Percentiles rank a stretch among this genome's conserved stretches.
Conservation (phyloP, 2,888 invertebrate species). For the Calameuta filiformis region DNA sequence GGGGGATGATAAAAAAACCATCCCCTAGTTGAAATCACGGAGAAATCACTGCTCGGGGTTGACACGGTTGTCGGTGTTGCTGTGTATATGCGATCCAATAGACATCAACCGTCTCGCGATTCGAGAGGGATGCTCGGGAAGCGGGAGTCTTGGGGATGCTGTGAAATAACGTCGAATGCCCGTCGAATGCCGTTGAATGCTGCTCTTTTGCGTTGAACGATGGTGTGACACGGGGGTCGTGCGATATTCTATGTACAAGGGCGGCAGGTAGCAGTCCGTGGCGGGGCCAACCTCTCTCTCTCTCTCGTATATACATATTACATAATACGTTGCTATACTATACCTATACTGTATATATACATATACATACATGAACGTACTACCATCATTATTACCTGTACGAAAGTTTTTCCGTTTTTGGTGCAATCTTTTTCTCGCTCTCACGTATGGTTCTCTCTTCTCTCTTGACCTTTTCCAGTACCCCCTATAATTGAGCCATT, state of each 20-base stretch:
- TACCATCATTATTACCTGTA: constrained; percentile 44
- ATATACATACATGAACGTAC: constrained; percentile 33
- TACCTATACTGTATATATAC: constrained; percentile 44
- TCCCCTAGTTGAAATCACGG: not conserved
- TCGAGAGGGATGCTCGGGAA: not conserved
- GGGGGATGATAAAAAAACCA: not conserved
- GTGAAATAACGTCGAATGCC: not conserved
- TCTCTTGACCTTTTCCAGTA: constrained; percentile 74
- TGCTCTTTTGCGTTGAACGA: not conserved
- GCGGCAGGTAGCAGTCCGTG: constrained; percentile 59
- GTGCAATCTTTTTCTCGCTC: constrained; percentile 70
- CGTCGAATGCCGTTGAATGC: constrained; percentile 3
- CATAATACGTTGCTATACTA: constrained; percentile 59
- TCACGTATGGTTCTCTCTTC: constrained; percentile 71
- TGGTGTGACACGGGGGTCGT: not conserved
- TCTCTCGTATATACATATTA: constrained; percentile 41
- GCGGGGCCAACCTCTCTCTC: constrained; percentile 60
- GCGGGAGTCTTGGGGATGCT: not conserved
- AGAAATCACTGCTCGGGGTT: not conserved
- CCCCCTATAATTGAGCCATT: constrained; percentile 88
- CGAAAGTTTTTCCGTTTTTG: constrained; percentile 61
- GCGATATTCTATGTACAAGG: constrained; percentile 32
- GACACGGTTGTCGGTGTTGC: not conserved
- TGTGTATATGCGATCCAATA: not conserved
- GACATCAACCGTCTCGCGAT: not conserved